These are phyloP conservation scores for Diadophis punctatus DNA, from an alignment of 2,113 vertebrate genomes.

Conservation along the genomic window DNA sequence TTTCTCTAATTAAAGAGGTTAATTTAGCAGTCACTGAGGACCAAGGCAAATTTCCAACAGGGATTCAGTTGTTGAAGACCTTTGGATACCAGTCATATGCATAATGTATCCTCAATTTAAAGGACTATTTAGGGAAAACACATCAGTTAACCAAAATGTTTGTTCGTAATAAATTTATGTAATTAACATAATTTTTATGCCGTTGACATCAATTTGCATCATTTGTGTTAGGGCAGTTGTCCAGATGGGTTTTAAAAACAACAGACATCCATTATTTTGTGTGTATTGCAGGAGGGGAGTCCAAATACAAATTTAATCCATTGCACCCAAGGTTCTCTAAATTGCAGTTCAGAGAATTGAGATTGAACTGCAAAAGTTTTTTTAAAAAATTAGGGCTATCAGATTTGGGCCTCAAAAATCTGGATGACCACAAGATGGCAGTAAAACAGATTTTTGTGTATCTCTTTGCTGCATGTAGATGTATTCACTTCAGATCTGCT, in stretches of 20 bases:
- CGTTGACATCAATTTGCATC: background rate
- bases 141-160: background rate
- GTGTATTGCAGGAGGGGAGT: background rate
- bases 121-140: background rate
- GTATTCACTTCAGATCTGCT: background rate
- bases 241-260: background rate
- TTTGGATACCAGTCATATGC: background rate
- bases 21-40: background rate
- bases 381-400: background rate
- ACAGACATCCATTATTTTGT: background rate
- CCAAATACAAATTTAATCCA: background rate
- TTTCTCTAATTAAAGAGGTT: background rate
- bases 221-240: background rate
- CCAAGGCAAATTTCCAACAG: background rate
- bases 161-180: background rate
- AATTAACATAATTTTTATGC: background rate
- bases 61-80: background rate
- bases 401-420: background rate
- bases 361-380: background rate
- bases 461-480: background rate
- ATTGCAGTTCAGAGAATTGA: background rate
- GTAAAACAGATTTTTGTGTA: background rate
- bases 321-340: background rate
- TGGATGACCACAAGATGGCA: background rate
- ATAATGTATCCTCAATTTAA: background rate